Conservation (phyloP, 2,888 invertebrate species). For the Alentia gelatinosa region DNA sequence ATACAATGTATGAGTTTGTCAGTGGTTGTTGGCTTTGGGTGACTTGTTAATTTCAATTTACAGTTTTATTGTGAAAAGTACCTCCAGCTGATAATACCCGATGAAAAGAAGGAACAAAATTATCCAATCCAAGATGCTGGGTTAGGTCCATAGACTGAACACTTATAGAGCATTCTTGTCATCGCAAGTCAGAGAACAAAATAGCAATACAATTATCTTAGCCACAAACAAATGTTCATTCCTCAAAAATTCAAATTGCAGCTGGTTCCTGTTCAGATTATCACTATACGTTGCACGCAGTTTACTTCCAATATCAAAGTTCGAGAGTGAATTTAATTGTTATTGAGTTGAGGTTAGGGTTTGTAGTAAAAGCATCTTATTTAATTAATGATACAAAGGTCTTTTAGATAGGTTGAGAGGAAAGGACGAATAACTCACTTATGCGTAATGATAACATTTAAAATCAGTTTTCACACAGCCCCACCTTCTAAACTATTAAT, state of each 20-base stretch:
- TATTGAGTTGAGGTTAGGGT: neutral
- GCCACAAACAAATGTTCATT: slow-evolving; percentile 11
- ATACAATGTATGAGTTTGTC: slow-evolving; percentile 12
- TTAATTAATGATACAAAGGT: neutral
- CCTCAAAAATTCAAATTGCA: slow-evolving; percentile 3
- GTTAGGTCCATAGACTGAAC: neutral
- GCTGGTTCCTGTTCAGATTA: neutral
- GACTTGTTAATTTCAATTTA: neutral
- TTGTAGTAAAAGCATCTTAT: neutral
- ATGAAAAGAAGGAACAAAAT: neutral
- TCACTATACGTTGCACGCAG: neutral
- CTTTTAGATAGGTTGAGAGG: neutral
- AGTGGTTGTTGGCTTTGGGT: neutral
- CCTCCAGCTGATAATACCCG: neutral
- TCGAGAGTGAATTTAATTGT: neutral
- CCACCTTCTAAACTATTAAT: neutral
- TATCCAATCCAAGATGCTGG: slow-evolving; percentile 20
- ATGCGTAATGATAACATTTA: neutral
- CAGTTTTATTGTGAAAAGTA: neutral
- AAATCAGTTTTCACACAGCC: neutral
- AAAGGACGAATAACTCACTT: neutral
- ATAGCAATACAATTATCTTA: neutral
- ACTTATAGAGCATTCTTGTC: neutral
- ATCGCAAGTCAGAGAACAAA: neutral
- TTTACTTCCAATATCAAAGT: too few relatives aligned